Conservation (phyloP, 2,113 vertebrate species). For the Plestiodon gilberti region DNA sequence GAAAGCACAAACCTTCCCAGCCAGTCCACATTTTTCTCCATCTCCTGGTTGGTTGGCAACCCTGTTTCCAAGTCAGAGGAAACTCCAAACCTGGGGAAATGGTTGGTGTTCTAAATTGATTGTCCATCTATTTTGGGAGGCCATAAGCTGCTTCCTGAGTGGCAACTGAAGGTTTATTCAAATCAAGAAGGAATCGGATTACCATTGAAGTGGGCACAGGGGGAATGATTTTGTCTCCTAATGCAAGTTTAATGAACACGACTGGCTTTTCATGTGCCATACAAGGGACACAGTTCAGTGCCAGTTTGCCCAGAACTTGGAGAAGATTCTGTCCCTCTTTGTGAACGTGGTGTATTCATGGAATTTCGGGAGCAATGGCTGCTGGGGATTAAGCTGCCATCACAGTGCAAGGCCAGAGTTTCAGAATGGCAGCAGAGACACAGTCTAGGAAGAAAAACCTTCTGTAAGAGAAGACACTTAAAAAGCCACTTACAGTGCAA, state of each 20-base stretch:
- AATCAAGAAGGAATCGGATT: constrained; percentile 2
- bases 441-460: too few relatives aligned
- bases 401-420: neutral
- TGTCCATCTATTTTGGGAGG: constrained; percentile 38
- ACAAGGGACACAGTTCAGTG: neutral
- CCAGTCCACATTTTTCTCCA: too few relatives aligned
- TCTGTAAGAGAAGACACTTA: too few relatives aligned
- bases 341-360: neutral
- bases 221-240: constrained; percentile 16
- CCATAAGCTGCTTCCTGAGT: constrained; percentile 34
- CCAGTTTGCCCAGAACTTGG: neutral
- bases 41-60: neutral
- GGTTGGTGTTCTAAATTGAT: constrained; percentile 14
- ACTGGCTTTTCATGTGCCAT: constrained; percentile 20
- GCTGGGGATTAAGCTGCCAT: neutral
- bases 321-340: neutral
- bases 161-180: constrained; percentile 48
- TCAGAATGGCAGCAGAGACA: too few relatives aligned
- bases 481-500: too few relatives aligned
- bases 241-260: constrained; percentile 19
- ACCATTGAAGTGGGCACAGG: constrained; percentile 12
- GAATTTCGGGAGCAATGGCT: neutral
- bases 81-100: neutral
- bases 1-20: too few relatives aligned
- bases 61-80: neutral